Evolutionary conservation across 2,888 invertebrate genomes (phyloP).

Genomic region (Patella ulyssiponensis): DNA sequence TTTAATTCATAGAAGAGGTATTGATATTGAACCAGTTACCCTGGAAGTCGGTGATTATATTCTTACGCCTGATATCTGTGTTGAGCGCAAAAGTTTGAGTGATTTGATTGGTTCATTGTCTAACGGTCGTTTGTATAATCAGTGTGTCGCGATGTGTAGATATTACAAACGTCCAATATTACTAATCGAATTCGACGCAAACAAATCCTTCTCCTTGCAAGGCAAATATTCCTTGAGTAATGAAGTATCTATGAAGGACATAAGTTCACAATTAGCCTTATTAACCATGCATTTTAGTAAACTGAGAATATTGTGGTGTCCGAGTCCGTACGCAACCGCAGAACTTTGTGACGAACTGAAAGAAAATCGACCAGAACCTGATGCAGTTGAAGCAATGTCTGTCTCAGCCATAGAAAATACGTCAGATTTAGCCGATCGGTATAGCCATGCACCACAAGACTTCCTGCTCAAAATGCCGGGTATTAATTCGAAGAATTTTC

Average conservation of each 20-base stretch:
- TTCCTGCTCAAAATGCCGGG: constrained; percentile 91
- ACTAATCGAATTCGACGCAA: constrained; percentile 95
- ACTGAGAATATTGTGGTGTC: constrained; percentile 94
- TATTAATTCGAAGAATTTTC: constrained; percentile 88
- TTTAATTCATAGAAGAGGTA: constrained; percentile 90
- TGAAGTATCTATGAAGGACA: constrained; percentile 83
- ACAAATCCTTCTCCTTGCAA: constrained; percentile 88
- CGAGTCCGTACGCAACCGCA: constrained; percentile 94
- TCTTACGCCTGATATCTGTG: constrained; percentile 94
- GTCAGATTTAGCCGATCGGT: constrained; percentile 76
- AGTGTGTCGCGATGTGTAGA: constrained; percentile 93
- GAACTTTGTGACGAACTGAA: constrained; percentile 96
- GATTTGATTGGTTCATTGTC: constrained; percentile 96
- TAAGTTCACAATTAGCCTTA: constrained; percentile 89
- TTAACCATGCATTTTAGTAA: constrained; percentile 96
- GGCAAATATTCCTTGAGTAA: constrained; percentile 82
- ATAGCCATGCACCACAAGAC: constrained; percentile 79
- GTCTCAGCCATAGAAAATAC: constrained; percentile 79
- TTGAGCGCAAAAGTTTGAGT: constrained; percentile 95
- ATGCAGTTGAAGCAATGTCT: constrained; percentile 80
- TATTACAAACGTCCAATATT: constrained; percentile 76
- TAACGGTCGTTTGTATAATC: constrained; percentile 94
- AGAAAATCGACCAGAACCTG: constrained; percentile 85
- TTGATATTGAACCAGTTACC: constrained; percentile 92
- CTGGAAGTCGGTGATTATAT: constrained; percentile 95